Evolutionary conservation across 2,797 vertebrate species (phyloP), one percentile per base, ranked within the genome.

Genomic region (Trachurus trachurus): DNA sequence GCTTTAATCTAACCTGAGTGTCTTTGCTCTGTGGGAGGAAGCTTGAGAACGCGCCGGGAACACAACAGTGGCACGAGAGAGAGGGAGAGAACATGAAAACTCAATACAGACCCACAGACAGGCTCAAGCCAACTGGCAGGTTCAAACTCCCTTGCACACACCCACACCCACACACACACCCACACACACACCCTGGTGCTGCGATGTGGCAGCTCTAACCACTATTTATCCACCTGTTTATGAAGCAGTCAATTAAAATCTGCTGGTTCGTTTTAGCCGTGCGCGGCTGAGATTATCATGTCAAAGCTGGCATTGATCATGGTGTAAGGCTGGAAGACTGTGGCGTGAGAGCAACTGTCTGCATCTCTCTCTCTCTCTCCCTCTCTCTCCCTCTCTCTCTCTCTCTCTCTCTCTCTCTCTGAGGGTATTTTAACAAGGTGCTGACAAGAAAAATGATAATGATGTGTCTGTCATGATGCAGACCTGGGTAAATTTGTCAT

Each of bases 391-490:
- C 57, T 73, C 37, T 69, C 76, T 89, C 81, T 71, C 52, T 6
- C 66, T 56, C 61, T 45, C 21, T 66, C 63, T 61, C 44, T 69
- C 57, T 73, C 37, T 69, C 76, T 89, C 81, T 89, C 82, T 82
- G 77, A 86, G 75, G 87, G 75, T 85, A 89, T 89, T 93, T 89
- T 90, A 93, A 92, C 87, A 91, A 93, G 87, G 84, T 90, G 89
- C 88, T 88, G 91, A 93, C 87, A 92, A 94, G 94, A 95, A 92
- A 94, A 94, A 95, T 94, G 92, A 94, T 93, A 94, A 95, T 94
- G 93, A 92, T 89, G 85, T 86, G 87, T 89, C 80, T 89, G 92
- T 92, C 91, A 90, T 84, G 88, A 93, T 89, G 88, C 83, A 73
- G 86, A 87, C 84, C 86, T 73, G 26, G 71, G 69, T 74, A 71